Evolutionary conservation across 2,888 invertebrate genomes (phyloP).

Genomic region (Petrolisthes cinctipes): DNA sequence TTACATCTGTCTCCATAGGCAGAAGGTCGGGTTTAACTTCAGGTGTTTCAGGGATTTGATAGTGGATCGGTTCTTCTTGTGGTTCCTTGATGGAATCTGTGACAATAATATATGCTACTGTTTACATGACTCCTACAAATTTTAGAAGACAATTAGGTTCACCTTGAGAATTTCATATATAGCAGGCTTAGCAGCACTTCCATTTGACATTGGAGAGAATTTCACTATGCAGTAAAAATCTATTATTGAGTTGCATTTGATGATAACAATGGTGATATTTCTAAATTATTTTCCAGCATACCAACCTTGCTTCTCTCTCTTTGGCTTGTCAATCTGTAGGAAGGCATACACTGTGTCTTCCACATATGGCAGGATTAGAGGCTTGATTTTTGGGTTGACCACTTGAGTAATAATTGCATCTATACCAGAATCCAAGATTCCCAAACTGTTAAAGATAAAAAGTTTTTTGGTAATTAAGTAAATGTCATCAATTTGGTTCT

Average conservation of each 20-base stretch:
- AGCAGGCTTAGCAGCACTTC: background rate
- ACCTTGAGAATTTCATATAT: background rate
- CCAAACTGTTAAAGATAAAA: constrained; percentile 78
- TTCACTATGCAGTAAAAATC: no score
- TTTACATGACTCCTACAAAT: background rate
- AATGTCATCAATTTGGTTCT: no score
- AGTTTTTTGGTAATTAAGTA: background rate
- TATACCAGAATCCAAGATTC: constrained; percentile 89
- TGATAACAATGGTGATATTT: background rate
- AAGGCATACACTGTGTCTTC: constrained; percentile 64
- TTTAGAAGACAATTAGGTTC: background rate
- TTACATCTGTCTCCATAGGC: constrained; percentile 64
- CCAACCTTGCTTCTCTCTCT: constrained; percentile 45
- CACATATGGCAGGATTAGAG: constrained; percentile 62
- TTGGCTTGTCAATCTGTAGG: constrained; percentile 62
- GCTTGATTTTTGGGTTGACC: constrained; percentile 87
- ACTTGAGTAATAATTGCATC: constrained; percentile 96
- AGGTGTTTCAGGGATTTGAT: background rate
- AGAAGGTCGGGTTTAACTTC: constrained; percentile 46
- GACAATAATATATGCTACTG: background rate
- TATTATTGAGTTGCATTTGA: background rate
- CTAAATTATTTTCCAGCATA: background rate
- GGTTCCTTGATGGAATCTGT: background rate
- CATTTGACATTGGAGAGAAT: background rate
- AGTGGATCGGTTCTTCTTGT: background rate